Base-by-base conservation (phyloP, 2,888 invertebrate genomes). In the Caenorhabditis sp. region DNA sequence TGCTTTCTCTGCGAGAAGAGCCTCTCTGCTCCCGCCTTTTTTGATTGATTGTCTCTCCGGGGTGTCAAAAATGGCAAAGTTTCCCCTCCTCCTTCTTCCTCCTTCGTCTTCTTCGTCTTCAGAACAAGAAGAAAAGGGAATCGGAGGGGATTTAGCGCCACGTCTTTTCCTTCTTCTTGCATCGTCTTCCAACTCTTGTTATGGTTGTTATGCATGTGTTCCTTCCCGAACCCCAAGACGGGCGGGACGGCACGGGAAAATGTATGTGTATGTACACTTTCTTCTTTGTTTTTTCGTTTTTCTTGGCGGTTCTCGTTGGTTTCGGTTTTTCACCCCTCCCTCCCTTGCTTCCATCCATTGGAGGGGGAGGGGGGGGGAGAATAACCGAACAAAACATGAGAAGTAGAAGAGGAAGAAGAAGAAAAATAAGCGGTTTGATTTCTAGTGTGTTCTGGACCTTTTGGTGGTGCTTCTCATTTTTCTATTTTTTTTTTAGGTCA, bases 31-130 rank as follows among this genome's bases (percentile, higher is more conserved):
- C 60, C 61, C 62, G 47, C 56, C 64, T 69, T 55, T 77, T 77
- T 76, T 76, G 76, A 76, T 76, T 67, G 76, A 76, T 76, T 76
- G 67, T 76, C 76, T 76, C 67, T 76, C n/a, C 58, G 56, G 64
- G 72, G 72, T 72, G 72, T 72, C 72, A 72, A 72, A 72, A 72
- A 40, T 56, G 56, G 18, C 32, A 56, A 56, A 56, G 26, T 47
- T 61, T 47, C 40, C 32, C 15, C 61, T 40, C 40, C 11, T 8
- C 24, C 26, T 37, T 18, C 13, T 1, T 40, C 60, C 24, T 24
- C 26, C 22, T 9, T 55, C 28, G 26, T 28, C n/a, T 5, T 55
- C 28, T 55, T n/a, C n/a, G n/a, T n/a, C n/a, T n/a, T n/a, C n/a
- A n/a, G n/a, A n/a, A n/a, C n/a, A n/a, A n/a, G n/a, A n/a, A n/a